phyloP scores from a whole-genome alignment of 2,888 invertebrate genomes.

The Baccha elongata region DNA sequence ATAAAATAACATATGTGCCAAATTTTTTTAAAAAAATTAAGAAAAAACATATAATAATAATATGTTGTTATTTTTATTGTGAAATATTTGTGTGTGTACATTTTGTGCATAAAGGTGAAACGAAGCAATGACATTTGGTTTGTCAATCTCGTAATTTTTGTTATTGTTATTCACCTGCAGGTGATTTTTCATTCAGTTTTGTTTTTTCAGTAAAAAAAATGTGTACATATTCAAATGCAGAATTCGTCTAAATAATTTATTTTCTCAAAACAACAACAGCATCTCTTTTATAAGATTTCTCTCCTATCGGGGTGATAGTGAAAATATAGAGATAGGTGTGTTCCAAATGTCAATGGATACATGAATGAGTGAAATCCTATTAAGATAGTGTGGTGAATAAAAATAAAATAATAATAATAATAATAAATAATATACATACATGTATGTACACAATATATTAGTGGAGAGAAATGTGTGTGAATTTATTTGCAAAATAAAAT shows the following conservation, averaged over 20 bases:
- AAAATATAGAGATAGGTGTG: neutral
- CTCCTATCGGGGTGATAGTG: neutral
- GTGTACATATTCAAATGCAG: no score
- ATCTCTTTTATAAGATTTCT: neutral
- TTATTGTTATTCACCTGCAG: slow-evolving; percentile 7
- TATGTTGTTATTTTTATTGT: slow-evolving; percentile 38
- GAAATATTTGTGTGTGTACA: slow-evolving; percentile 48
- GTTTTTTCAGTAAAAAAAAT: neutral
- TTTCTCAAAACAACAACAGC: neutral
- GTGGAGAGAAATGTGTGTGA: neutral
- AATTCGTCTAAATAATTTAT: no score
- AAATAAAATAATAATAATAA: neutral
- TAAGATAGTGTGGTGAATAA: slow-evolving; percentile 7
- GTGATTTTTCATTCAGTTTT: slow-evolving; percentile 7
- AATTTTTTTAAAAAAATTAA: slow-evolving; percentile 25
- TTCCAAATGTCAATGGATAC: slow-evolving; percentile 23
- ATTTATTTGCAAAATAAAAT: slow-evolving; percentile 8
- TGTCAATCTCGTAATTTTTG: slow-evolving; percentile 24
- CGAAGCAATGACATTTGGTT: slow-evolving; percentile 22
- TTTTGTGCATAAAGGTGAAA: slow-evolving; percentile 53
- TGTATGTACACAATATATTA: no score
- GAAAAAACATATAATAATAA: no score
- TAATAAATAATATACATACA: neutral
- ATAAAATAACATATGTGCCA: slow-evolving; percentile 52
- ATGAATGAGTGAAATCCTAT: slow-evolving; percentile 27